Evolutionary conservation across 2,888 invertebrate genomes (phyloP), one percentile per base, ranked within the genome.

Genomic region (Pristionchus arcanus): DNA sequence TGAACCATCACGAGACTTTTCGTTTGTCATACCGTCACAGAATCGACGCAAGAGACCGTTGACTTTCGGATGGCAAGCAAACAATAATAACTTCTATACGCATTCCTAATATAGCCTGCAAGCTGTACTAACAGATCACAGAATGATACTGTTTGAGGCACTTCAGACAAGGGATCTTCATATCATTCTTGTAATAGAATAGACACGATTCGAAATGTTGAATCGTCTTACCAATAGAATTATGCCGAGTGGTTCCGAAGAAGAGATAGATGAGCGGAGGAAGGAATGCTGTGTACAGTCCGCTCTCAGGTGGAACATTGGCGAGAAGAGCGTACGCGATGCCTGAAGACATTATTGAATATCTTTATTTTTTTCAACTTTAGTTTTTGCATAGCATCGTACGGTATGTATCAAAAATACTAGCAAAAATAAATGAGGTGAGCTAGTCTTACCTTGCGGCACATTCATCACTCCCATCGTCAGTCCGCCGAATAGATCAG

Each of bases 381-480:
- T 49, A 3, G 11, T 49, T 49, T 3, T 42, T 42, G 42, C 42
- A 42, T 42, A 9, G 3, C 42, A 42, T 42, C 42, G 42, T 42
- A 9, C 42, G 42, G n/a, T n/a, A n/a, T n/a, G n/a, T n/a, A n/a
- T n/a, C 42, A 42, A 42, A 42, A n/a, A 42, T 42, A 3, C 42
- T 42, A 5, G 42, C 42, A 42, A 9, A 42, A 49, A 49, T 7
- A 49, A 49, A 49, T 49, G 1, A 42, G n/a, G 4, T 42, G 42
- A 42, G 9, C 9, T 11, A 49, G 11, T 13, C 42, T 49, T 68
- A 95, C 97, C 97, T 96, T 98, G 98, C 0, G 98, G 97, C 95
- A 98, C 97, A 94, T 98, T 97, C 97, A 98, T 97, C 59, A 98
- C 96, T 25, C 97, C 97, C 0, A 98, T 97, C 0, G 98, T 98